Evolutionary conservation across 2,888 invertebrate genomes (phyloP), one percentile per base, ranked within the genome.

Genomic region (Alloplasta piceator): DNA sequence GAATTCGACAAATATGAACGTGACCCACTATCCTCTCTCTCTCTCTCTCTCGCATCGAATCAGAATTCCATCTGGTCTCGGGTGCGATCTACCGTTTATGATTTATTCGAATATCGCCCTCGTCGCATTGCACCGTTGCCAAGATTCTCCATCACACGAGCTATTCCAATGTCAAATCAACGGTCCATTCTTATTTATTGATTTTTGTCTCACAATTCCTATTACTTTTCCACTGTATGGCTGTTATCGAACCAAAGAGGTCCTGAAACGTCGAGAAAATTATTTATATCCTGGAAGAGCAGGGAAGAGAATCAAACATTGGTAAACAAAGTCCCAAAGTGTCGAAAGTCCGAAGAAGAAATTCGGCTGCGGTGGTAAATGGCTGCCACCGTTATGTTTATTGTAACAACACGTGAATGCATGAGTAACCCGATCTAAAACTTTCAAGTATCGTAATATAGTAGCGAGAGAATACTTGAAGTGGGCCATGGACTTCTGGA

Each of bases 41-140:
- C 67, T 60, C n/a, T 50, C 60, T 52, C 66, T 58, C 70, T 73
- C 70, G 63, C 61, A 50, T 71, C 52, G 67, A 72, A 76, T 76
- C 80, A 67, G 52, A 80, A 76, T 61, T 76, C 80, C 80, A 80
- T 76, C 80, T 80, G 80, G 66, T 76, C 80, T 72, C 67, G 80
- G 52, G 72, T 56, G 80, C 76, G 76, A 66, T 68, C 71, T 76
- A 76, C 61, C 75, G 61, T 82, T 79, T 75, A 67, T 71, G 80
- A 82, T 82, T 79, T 78, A 75, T 79, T 82, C 71, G 66, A 75
- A 68, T 75, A 71, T 71, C 71, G 46, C 7, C 63, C 60, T 50
- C 61, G 52, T 6, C 73, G 68, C 26, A 26, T 66, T 75, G 64
- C 79, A 52, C 60, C 63, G 43, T 60, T 63, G 63, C 63, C 63